phyloP scores from a whole-genome alignment of 2,888 invertebrate genomes.

The Drosophila pseudotalamancana region DNA sequence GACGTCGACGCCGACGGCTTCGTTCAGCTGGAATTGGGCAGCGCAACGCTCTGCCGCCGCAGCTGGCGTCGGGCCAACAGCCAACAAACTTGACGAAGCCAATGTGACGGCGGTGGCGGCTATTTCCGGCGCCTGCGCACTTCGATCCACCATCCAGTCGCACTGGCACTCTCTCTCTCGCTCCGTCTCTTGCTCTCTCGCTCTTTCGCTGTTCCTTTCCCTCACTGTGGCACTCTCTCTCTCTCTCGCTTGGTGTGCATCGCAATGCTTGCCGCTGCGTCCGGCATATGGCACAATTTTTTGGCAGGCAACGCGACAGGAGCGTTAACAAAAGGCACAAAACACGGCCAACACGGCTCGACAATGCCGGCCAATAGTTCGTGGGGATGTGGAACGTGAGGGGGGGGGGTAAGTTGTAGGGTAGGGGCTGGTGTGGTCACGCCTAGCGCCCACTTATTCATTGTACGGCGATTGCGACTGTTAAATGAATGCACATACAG shows the following conservation, averaged over 20 bases:
- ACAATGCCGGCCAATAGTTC: constrained; percentile 41
- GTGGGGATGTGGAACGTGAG: constrained; percentile 1
- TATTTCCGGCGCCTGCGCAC: constrained; percentile 59
- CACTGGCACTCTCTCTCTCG: background rate
- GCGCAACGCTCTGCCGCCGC: constrained; percentile 35
- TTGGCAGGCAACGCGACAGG: constrained; percentile 40
- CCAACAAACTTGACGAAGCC: constrained; percentile 71
- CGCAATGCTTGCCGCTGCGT: constrained; percentile 58
- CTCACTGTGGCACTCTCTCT: background rate
- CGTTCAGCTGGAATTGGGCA: constrained; percentile 76
- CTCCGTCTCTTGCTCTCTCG: background rate
- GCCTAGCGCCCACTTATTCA: constrained; percentile 22
- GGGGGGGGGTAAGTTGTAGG: background rate
- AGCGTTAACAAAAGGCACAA: constrained; percentile 68
- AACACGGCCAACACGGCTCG: constrained; percentile 57
- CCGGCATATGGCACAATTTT: constrained; percentile 78
- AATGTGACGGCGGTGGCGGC: constrained; percentile 57
- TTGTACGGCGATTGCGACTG: constrained; percentile 39
- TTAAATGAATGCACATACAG: constrained; percentile 70
- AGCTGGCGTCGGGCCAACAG: constrained; percentile 43
- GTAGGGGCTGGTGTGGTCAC: background rate
- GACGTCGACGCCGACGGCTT: constrained; percentile 45
- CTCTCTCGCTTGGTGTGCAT: constrained; percentile 44
- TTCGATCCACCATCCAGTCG: constrained; percentile 36
- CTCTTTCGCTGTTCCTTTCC: background rate